Percentiles rank a stretch among this genome's conserved stretches.
These are phyloP conservation scores for Panthera uncia DNA, from an alignment of 2,113 vertebrate genomes.

Conservation along the genomic window DNA sequence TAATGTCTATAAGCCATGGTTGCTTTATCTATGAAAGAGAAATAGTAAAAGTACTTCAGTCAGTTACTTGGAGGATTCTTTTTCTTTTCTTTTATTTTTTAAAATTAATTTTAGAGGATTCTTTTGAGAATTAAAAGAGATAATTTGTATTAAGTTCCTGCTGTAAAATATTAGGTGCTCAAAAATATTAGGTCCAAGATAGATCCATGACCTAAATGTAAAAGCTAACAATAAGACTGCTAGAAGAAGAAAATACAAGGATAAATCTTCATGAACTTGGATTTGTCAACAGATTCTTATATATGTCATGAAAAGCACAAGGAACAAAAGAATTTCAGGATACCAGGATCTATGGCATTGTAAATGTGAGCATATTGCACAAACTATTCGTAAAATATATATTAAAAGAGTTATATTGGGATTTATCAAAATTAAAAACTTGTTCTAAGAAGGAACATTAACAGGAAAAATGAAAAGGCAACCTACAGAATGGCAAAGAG, in stretches of 20 bases:
- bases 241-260: not conserved
- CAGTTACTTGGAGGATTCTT: not conserved
- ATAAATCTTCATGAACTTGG: not conserved
- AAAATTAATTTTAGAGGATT: not conserved
- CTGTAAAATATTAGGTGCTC: not conserved
- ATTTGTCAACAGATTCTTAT: not conserved
- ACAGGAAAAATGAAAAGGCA: slow-evolving; percentile 5
- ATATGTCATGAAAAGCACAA: not conserved
- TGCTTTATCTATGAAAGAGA: not conserved
- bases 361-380: not conserved
- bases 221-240: not conserved
- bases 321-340: not conserved
- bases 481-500: not conserved
- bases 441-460: not conserved
- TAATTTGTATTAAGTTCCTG: not conserved
- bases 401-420: not conserved
- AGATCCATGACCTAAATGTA: not conserved
- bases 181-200: not conserved
- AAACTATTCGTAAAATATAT: not conserved
- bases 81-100: not conserved
- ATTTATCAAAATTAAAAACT: not conserved
- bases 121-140: not conserved
- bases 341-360: not conserved
- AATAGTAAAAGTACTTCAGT: not conserved
- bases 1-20: not conserved